Base-by-base conservation (phyloP, 2,888 invertebrate genomes). In the Drosophila mayaguana region DNA sequence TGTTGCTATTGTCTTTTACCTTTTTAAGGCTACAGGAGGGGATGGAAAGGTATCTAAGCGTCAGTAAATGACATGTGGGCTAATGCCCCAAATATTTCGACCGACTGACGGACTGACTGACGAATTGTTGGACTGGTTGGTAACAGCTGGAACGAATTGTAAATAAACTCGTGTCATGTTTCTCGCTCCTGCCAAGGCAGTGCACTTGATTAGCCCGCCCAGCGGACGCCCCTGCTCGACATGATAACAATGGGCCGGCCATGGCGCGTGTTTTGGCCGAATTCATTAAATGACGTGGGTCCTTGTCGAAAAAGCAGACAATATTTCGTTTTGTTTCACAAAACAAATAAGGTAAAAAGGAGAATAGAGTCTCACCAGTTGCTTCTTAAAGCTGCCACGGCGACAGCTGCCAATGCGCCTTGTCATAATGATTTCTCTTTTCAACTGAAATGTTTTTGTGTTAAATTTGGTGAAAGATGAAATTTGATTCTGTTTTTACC, bases 141-240 rank as follows among this genome's bases (percentile, higher is more conserved):
- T 11, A 75, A 75, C 75, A 75, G 75, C 64, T 75, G 75, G 50
- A 20, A 20, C 43, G 38, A 70, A 62, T 70, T 50, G 34, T 8
- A 57, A 63, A 61, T 57, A 67, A 62, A 75, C 68, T 69, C 63
- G 36, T 64, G 54, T 63, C 73, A 67, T 70, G 80, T 65, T 78
- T 25, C 50, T 34, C 53, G 16, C 56, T 43, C n/a, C 57, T 42
- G 57, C 32, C 62, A 22, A 65, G 75, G 80, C 78, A 72, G 69
- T 85, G 81, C 78, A 82, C 81, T 83, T 81, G 85, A 83, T 85
- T 85, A 68, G 76, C 68, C 71, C 36, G 50, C 66, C 66, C 71
- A 70, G 59, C 76, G 65, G 69, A 62, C 67, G 53, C 48, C 72
- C 57, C 32, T 11, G 16, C 36, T 25, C 43, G 11, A 36, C 34